Evolutionary conservation across 2,888 invertebrate species (phyloP).

Genomic region (Phanerotoma sp.): DNA sequence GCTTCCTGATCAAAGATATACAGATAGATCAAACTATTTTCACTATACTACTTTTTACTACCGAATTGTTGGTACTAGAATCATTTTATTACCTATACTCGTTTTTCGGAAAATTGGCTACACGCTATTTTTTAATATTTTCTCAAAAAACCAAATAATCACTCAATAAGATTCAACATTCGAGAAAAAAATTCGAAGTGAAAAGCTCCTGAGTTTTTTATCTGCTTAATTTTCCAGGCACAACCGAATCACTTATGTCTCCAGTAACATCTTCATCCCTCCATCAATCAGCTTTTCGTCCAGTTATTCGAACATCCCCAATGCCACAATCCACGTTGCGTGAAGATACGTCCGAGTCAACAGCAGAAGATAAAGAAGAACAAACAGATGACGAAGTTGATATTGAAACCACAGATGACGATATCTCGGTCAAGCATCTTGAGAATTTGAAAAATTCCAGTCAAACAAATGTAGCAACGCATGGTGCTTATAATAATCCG

Average conservation of each 20-base stretch:
- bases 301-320: conserved; percentile 56
- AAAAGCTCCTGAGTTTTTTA: no score
- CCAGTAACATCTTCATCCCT: conserved; percentile 46
- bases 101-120: no score
- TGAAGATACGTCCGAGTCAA: conserved; percentile 47
- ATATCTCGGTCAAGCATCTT: conserved; percentile 37
- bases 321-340: conserved; percentile 46
- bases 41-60: no score
- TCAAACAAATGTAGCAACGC: conserved; percentile 39
- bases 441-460: conserved; percentile 40
- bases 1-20: no score
- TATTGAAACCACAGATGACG: conserved; percentile 81
- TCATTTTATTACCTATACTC: no score
- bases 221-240: no score
- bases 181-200: no score
- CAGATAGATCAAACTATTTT: no score
- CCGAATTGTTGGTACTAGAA: no score
- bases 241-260: conserved; percentile 47
- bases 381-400: conserved; percentile 84
- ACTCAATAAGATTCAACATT: no score
- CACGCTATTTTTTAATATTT: no score
- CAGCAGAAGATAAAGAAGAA: conserved; percentile 62
- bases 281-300: conserved; percentile 65
- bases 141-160: no score
- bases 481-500: conserved; percentile 44